A percentile compares a stretch with the other conserved stretches of the same genome.
Conservation (phyloP, 2,888 invertebrate species). For the Xylota sylvarum region DNA sequence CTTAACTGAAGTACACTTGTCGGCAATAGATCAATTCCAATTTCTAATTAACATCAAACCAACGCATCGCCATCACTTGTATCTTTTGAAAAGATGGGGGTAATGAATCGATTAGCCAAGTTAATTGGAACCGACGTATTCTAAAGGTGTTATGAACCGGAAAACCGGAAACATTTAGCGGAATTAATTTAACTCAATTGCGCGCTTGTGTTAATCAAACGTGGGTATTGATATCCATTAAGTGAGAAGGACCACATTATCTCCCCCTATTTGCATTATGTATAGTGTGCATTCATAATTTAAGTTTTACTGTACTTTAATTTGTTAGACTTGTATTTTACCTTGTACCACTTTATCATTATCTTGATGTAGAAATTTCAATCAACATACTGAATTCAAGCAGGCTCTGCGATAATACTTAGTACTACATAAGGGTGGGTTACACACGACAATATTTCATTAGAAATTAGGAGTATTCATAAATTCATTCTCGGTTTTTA, state of each 20-base stretch:
- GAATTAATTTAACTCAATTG: slow-evolving; percentile 36
- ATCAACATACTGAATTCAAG: neutral
- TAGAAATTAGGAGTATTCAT: neutral
- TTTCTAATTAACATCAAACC: slow-evolving; percentile 1
- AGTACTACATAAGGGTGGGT: no score
- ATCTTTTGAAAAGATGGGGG: neutral
- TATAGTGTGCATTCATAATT: neutral
- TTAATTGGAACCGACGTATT: slow-evolving; percentile 30
- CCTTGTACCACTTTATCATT: neutral
- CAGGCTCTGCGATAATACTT: no score
- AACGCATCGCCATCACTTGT: neutral
- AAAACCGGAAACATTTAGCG: slow-evolving; percentile 42
- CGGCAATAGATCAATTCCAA: neutral
- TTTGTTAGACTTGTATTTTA: neutral
- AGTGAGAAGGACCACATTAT: neutral
- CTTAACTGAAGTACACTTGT: slow-evolving; percentile 1
- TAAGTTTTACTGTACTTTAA: neutral
- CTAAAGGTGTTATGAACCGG: slow-evolving; percentile 33
- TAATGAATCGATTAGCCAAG: slow-evolving; percentile 23
- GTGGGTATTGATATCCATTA: neutral
- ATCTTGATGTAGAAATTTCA: neutral
- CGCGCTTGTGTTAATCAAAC: slow-evolving; percentile 4
- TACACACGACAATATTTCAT: neutral
- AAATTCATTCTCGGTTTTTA: neutral
- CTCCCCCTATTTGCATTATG: neutral